phyloP scores from a whole-genome alignment of 2,797 vertebrate genomes.

The Ctenopoma kingsleyae region DNA sequence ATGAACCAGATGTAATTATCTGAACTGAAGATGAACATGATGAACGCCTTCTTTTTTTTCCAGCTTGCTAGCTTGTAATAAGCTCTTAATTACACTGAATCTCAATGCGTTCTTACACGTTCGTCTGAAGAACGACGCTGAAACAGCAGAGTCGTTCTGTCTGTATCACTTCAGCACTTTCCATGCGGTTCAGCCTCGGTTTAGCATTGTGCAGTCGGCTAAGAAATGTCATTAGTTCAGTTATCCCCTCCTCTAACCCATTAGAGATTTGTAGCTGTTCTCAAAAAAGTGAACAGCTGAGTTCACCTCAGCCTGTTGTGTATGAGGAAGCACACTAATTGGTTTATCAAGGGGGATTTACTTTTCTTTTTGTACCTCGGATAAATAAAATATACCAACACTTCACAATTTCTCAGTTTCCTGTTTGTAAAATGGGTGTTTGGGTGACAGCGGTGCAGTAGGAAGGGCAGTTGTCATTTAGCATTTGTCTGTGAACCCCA shows the following conservation, averaged over 20 bases:
- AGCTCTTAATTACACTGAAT: neutral
- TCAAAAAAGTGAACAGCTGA: conserved; percentile 42
- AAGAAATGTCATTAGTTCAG: conserved; percentile 68
- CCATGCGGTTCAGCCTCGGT: conserved; percentile 31
- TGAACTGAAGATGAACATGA: neutral
- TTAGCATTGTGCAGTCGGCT: conserved; percentile 52
- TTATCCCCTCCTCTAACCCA: conserved; percentile 55
- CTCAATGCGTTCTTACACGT: neutral
- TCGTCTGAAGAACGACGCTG: neutral
- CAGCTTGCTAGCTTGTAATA: neutral
- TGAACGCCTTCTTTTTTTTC: neutral
- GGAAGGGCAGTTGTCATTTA: too few species aligned
- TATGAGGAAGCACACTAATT: conserved; percentile 59
- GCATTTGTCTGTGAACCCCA: too few species aligned
- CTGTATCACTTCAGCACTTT: conserved; percentile 8
- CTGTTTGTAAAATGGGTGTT: neutral
- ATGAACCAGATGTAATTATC: neutral
- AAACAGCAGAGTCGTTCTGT: conserved; percentile 19
- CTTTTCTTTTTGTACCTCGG: neutral
- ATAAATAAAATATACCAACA: neutral
- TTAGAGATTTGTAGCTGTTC: conserved; percentile 52
- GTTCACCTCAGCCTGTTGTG: conserved; percentile 45
- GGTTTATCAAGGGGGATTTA: conserved; percentile 49
- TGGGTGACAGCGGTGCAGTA: too few species aligned
- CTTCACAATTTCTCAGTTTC: neutral